These are phyloP conservation scores for Hemistola chrysoprasaria DNA, from an alignment of 2,888 invertebrate genomes.

Conservation along the genomic window DNA sequence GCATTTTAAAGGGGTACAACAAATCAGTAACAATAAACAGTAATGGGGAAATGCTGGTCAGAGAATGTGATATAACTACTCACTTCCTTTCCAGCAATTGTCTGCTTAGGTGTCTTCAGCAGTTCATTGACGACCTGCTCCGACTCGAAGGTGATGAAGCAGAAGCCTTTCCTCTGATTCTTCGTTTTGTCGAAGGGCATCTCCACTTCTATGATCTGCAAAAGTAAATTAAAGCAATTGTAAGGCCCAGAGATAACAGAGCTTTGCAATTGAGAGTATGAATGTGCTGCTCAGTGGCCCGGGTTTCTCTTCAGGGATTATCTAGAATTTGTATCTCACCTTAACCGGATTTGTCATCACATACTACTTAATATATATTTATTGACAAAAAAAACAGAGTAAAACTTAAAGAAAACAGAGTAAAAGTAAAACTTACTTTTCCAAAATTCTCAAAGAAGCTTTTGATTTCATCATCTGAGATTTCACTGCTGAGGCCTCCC, in stretches of 20 bases:
- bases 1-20: too few relatives aligned
- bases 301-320: slow-evolving; percentile 63
- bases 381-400: slow-evolving; percentile 5
- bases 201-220: slow-evolving; percentile 96
- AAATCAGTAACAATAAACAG: too few relatives aligned
- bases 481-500: slow-evolving; percentile 95
- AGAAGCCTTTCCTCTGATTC: slow-evolving; percentile 98
- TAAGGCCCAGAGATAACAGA: too few relatives aligned
- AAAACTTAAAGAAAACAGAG: not conserved
- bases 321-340: slow-evolving; percentile 73
- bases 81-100: slow-evolving; percentile 96
- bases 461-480: slow-evolving; percentile 96
- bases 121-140: slow-evolving; percentile 96
- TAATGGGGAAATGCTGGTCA: too few relatives aligned
- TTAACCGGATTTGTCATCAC: slow-evolving; percentile 75
- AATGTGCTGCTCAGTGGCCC: slow-evolving; percentile 72
- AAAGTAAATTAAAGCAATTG: slow-evolving; percentile 29
- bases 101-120: slow-evolving; percentile 95
- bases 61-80: too few relatives aligned
- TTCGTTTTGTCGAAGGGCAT: slow-evolving; percentile 98
- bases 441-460: slow-evolving; percentile 96
- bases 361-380: not conserved
- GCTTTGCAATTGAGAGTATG: too few relatives aligned
- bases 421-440: slow-evolving; percentile 86
- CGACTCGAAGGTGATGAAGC: slow-evolving; percentile 98